Evolutionary conservation across 2,888 invertebrate genomes (phyloP), one percentile per base, ranked within the genome.

Genomic region (Coleophora flavipennella): DNA sequence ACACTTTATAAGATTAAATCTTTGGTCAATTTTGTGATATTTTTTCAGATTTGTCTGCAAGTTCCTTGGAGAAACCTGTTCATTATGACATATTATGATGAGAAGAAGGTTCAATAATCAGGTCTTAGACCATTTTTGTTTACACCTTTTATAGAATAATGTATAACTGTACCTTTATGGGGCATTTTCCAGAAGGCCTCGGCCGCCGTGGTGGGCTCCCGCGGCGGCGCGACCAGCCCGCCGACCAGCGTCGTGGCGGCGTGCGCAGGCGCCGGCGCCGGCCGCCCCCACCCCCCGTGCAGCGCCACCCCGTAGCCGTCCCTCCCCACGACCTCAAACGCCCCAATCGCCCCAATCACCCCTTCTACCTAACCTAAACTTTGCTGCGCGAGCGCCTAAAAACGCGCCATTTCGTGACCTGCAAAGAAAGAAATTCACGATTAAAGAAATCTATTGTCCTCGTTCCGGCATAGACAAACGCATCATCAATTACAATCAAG

Each of bases 171-270:
- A 93, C 93, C 93, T 92, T 93, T 93, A 80, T 93, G 92, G 53
- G 93, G 93, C 92, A 93, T 93, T 84, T 93, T 92, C 92, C 92
- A 92, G 75, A 92, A 91, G 59, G 92, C 90, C 69, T 91, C 90
- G 55, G 89, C 89, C 87, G 88, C 89, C 78, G 88, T 87, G 77
- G 85, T 84, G 65, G 90, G 89, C 79, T 90, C 91, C 87, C 90
- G 88, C 87, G 90, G 88, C 86, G 90, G 87, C 86, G 87, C 85
- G 63, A 88, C 88, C 86, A 88, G 81, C 75, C 87, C 89, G 66
- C 87, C 89, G 66, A 86, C 88, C 87, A 88, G 80, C 86, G 80
- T 86, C 80, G 83, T 79, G 74, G 84, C 81, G 68, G 81, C 83
- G 79, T 80, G 81, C 70, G 83, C 80, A 71, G 80, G 81, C 78